Conservation (phyloP, 2,113 vertebrate species). For the Pogonocichla stellata region DNA sequence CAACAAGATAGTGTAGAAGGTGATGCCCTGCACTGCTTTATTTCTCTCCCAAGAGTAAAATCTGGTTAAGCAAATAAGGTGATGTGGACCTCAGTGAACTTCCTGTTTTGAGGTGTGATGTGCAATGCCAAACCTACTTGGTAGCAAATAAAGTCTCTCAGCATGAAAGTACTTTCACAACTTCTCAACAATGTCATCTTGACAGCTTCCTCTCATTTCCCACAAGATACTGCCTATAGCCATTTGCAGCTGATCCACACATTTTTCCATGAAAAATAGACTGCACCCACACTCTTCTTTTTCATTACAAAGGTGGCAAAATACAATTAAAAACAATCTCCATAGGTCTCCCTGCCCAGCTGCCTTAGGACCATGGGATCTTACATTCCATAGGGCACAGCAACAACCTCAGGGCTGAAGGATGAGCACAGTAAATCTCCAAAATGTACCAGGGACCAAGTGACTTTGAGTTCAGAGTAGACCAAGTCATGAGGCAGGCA, state of each 20-base stretch:
- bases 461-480: neutral
- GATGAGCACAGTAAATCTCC: neutral
- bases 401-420: neutral
- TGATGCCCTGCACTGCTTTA: neutral
- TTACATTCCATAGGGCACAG: neutral
- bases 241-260: neutral
- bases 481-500: neutral
- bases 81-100: neutral
- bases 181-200: neutral
- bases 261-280: neutral
- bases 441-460: neutral
- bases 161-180: neutral
- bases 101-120: neutral
- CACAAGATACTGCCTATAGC: neutral
- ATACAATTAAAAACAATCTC: neutral
- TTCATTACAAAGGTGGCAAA: neutral
- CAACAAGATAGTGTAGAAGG: neutral
- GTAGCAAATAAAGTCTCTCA: neutral
- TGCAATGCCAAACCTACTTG: neutral
- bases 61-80: neutral
- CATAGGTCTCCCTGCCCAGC: fast-evolving
- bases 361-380: neutral
- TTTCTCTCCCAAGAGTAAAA: neutral
- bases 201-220: neutral
- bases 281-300: neutral